Evolutionary conservation across 2,797 vertebrate genomes (phyloP), one percentile per base, ranked within the genome.

Genomic region (Ispidina picta): DNA sequence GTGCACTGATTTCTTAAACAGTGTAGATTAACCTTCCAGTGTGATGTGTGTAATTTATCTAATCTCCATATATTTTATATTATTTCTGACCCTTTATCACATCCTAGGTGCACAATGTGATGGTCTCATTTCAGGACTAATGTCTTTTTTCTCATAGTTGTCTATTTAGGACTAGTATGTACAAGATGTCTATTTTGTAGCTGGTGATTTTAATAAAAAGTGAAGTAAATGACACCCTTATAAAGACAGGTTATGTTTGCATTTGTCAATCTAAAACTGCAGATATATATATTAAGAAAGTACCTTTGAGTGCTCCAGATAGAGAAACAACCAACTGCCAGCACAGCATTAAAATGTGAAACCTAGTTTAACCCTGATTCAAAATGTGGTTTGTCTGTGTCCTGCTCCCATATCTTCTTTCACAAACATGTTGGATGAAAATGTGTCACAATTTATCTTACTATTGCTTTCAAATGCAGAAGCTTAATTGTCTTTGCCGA

Each of bases 161-260:
- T 46, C 86, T 92, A 26, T 73, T 59, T 54, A 77, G 74, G 22
- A 79, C 8, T 78, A 63, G 14, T 73, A 66, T 65, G 29, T 91
- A 56, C 25, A 89, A 92, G 81, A 52, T 49, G 16, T 70, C 55
- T 92, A 2, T 83, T 94, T 96, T 93, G 65, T 91, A 97, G 90
- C 58, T 87, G 89, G 64, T 75, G 64, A 52, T 85, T 95, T 91
- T 76, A 95, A 95, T 97, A 94, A 96, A 95, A 92, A 68, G 43
- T 81, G 58, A 91, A 46, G 43, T 79, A 82, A 93, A 78, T 83
- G 2, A 54, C 21, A 81, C 15, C 37, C 48, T 81, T 77, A 41
- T 46, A 86, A 89, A 46, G 29, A 29, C 69, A 87, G 26, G 22
- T 25, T 76, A 41, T 77, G 46, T 70, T 92, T 92, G 43, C 65